These are phyloP conservation scores for Phataginus tetradactyla DNA, from an alignment of 2,797 vertebrate species.

Conservation along the genomic window DNA sequence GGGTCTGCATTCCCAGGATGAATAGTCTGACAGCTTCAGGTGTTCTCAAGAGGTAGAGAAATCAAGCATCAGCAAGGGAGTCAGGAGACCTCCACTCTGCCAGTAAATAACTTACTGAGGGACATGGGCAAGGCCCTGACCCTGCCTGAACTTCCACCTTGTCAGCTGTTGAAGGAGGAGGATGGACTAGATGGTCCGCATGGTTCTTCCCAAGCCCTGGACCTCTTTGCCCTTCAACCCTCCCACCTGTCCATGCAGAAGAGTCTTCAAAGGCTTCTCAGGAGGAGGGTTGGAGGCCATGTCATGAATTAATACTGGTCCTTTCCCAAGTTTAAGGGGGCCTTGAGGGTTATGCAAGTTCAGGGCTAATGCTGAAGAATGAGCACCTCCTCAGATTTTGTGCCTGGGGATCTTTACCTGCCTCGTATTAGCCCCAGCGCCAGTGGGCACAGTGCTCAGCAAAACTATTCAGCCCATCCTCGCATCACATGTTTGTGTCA, in stretches of 20 bases:
- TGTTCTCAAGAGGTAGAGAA: background rate
- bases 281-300: background rate
- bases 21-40: background rate
- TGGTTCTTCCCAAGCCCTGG: background rate
- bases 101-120: background rate
- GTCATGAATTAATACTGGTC: background rate
- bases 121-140: background rate
- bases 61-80: background rate
- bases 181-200: background rate
- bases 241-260: background rate
- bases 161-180: background rate
- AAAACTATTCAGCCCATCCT: rapidly evolving
- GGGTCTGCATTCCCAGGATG: background rate
- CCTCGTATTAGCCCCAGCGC: background rate
- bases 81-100: background rate
- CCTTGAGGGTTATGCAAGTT: background rate
- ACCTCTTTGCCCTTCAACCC: background rate
- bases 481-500: background rate
- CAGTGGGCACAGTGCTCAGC: background rate
- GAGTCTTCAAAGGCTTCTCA: background rate
- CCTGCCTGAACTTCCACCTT: background rate
- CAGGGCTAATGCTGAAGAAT: background rate
- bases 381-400: rapidly evolving
- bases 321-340: background rate
- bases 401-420: background rate